phyloP scores from a whole-genome alignment of 2,113 vertebrate species.

The Brachypodius melanocephalos region DNA sequence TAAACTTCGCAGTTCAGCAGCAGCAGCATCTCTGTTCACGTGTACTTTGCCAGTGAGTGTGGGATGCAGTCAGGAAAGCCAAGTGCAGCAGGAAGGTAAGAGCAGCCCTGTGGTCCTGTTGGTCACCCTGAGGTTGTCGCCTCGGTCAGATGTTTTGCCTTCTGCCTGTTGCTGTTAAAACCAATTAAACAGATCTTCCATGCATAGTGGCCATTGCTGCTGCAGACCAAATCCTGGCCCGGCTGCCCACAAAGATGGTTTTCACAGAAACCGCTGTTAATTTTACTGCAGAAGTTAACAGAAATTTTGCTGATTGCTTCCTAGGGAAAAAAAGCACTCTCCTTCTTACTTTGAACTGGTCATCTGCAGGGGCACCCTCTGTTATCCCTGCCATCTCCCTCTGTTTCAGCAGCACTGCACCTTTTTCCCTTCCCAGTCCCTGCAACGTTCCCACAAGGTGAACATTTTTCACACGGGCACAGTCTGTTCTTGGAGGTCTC shows the following conservation, averaged over 20 bases:
- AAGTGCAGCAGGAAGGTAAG: neutral
- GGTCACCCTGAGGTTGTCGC: neutral
- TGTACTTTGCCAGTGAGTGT: neutral
- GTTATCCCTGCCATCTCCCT: fast-evolving
- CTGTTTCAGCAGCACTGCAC: neutral
- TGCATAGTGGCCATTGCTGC: neutral
- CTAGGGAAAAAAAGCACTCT: neutral
- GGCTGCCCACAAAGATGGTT: neutral
- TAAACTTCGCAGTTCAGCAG: neutral
- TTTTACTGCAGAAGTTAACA: neutral
- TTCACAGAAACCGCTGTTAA: neutral
- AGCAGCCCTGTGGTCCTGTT: neutral
- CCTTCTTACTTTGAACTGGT: neutral
- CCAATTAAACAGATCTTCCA: neutral
- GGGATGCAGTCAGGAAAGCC: neutral
- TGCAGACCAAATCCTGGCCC: neutral
- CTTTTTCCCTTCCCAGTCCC: neutral
- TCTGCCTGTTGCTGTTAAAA: neutral
- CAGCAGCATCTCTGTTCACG: neutral
- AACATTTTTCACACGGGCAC: neutral
- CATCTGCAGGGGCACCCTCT: neutral
- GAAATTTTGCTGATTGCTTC: neutral
- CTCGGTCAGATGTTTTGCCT: neutral
- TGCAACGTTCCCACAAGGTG: neutral
- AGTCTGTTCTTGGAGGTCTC: fast-evolving